Conservation (phyloP, 1,140 invertebrate species). For the Harpegnathos saltator region DNA sequence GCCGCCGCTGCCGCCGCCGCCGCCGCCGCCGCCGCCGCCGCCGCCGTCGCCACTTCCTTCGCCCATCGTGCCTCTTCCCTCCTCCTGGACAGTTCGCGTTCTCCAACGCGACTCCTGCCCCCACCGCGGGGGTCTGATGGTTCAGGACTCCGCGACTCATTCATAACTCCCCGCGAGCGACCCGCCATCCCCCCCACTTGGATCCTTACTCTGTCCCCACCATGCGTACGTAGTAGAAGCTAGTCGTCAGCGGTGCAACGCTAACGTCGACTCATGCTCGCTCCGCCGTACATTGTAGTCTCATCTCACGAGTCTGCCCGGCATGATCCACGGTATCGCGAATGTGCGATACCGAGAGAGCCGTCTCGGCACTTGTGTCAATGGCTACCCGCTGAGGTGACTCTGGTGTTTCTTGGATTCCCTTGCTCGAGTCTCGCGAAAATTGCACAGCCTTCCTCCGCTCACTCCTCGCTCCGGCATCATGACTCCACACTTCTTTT, state of each 20-base stretch:
- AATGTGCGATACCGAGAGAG: background rate
- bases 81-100: constrained; percentile 39
- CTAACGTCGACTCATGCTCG: constrained; percentile 56
- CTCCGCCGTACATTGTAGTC: constrained; percentile 36
- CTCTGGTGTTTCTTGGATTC: background rate
- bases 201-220: constrained; percentile 62
- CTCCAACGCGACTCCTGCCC: constrained; percentile 43
- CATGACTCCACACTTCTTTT: background rate
- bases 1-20: constrained; percentile 39
- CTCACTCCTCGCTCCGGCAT: background rate
- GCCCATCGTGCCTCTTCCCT: constrained; percentile 47
- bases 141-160: constrained; percentile 79
- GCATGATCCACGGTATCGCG: constrained; percentile 26
- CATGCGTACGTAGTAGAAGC: constrained; percentile 56
- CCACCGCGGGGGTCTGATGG: constrained; percentile 55
- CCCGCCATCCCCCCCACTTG: constrained; percentile 72
- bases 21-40: constrained; percentile 48
- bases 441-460: background rate
- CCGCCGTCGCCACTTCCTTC: constrained; percentile 42
- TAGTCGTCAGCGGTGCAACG: constrained; percentile 59
- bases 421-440: background rate
- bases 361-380: background rate
- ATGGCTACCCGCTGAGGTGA: background rate
- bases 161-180: constrained; percentile 82
- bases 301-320: constrained; percentile 41